These are phyloP conservation scores for Drosophila murphyi DNA, from an alignment of 1,140 invertebrate species.

Conservation along the genomic window DNA sequence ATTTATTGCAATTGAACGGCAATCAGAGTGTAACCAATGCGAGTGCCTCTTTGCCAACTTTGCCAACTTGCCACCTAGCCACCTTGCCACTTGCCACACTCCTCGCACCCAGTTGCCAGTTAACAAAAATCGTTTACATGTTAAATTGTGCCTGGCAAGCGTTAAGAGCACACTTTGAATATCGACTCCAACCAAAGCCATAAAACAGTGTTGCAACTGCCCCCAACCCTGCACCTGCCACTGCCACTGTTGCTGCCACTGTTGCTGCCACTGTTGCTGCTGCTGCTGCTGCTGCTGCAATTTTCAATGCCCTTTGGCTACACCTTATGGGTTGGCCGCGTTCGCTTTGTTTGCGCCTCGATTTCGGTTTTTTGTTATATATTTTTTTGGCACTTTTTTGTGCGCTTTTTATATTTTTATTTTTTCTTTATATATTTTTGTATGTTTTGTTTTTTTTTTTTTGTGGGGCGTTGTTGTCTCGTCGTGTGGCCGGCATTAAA, in stretches of 20 bases:
- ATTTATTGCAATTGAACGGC: conserved; percentile 83
- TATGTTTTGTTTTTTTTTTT: conserved; percentile 22
- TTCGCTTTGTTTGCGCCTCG: conserved; percentile 52
- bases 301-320: conserved; percentile 80
- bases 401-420: conserved; percentile 31
- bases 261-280: neutral
- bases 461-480: conserved; percentile 56
- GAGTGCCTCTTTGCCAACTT: neutral
- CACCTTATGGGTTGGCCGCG: conserved; percentile 64
- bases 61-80: neutral
- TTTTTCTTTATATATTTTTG: conserved; percentile 19
- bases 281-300: conserved; percentile 58
- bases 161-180: conserved; percentile 42
- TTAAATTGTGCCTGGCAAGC: conserved; percentile 74
- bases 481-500: conserved; percentile 73
- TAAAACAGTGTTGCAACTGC: conserved; percentile 14
- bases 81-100: neutral
- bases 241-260: neutral
- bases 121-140: conserved; percentile 82
- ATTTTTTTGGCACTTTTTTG: conserved; percentile 27
- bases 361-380: conserved; percentile 15
- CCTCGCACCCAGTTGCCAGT: conserved; percentile 30
- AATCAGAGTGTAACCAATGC: conserved; percentile 64
- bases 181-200: conserved; percentile 48
- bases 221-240: neutral